A percentile compares a stretch with the other conserved stretches of the same genome.
These are phyloP conservation scores for Tenthredo distinguenda DNA, from an alignment of 2,888 invertebrate species.

Conservation along the genomic window DNA sequence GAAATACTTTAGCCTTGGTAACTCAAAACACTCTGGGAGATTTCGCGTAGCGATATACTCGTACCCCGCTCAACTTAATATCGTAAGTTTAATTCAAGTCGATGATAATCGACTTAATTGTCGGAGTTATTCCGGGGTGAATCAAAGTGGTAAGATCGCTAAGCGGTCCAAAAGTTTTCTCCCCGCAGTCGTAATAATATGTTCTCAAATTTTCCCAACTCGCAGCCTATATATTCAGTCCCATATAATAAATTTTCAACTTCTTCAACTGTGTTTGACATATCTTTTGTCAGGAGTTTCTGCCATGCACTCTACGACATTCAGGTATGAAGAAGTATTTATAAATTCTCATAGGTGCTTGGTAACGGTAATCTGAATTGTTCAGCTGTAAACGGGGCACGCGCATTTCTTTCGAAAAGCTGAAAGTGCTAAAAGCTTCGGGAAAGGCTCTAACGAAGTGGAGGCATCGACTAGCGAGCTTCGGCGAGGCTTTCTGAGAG, in stretches of 20 bases:
- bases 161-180: background rate
- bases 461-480: background rate
- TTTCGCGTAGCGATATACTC: background rate
- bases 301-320: background rate
- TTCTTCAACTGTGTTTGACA: background rate
- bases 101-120: background rate
- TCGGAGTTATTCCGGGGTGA: background rate
- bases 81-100: background rate
- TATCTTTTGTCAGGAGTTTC: background rate
- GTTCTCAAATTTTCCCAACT: background rate
- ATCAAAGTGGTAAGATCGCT: background rate
- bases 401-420: background rate
- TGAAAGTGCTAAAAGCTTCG: background rate
- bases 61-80: background rate
- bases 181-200: background rate
- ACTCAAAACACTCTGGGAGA: background rate
- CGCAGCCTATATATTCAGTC: background rate
- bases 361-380: background rate
- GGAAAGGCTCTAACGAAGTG: background rate
- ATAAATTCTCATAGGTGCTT: background rate
- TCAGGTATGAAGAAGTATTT: background rate
- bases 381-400: background rate
- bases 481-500: background rate
- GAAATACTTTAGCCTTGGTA: background rate
- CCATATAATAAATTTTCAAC: background rate